Percentiles rank a stretch among this genome's conserved stretches.
These are phyloP conservation scores for Eumacrocentrus americanus DNA, from an alignment of 2,888 invertebrate genomes.

Conservation along the genomic window DNA sequence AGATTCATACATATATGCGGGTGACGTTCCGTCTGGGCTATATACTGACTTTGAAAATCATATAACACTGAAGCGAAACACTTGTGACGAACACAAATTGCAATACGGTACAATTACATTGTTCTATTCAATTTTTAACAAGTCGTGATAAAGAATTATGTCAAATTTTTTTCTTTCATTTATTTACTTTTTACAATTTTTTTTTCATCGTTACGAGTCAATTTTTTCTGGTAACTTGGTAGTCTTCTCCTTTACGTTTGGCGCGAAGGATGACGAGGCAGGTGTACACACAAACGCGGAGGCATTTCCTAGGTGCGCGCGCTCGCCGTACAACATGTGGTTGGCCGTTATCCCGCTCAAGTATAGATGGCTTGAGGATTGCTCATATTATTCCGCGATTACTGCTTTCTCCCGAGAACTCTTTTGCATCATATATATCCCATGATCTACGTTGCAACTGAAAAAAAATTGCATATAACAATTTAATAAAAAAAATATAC, in stretches of 20 bases:
- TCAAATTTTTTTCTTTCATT: slow-evolving; percentile 4
- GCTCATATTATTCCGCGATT: slow-evolving; percentile 51
- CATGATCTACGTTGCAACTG: too few relatives aligned
- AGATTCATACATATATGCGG: too few relatives aligned
- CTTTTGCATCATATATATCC: slow-evolving; percentile 30
- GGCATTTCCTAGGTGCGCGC: slow-evolving; percentile 50
- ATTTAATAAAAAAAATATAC: too few relatives aligned
- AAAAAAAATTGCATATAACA: too few relatives aligned
- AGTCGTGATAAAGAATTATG: too few relatives aligned
- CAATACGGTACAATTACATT: too few relatives aligned
- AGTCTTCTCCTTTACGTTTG: slow-evolving; percentile 14
- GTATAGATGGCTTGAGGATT: slow-evolving; percentile 34
- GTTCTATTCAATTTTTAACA: slow-evolving; percentile 32
- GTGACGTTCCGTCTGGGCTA: too few relatives aligned
- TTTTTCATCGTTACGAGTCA: too few relatives aligned
- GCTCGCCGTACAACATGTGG: slow-evolving; percentile 46
- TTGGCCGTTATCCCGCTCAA: slow-evolving; percentile 48
- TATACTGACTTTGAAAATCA: too few relatives aligned
- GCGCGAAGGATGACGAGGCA: slow-evolving; percentile 51
- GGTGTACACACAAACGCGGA: slow-evolving; percentile 44
- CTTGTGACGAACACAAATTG: too few relatives aligned
- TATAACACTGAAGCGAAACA: too few relatives aligned
- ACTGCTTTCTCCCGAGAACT: slow-evolving; percentile 35
- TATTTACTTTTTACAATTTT: slow-evolving; percentile 3
- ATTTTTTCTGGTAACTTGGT: too few relatives aligned